phyloP scores from a whole-genome alignment of 2,888 invertebrate species.

The Cosmorhoe ocellata region DNA sequence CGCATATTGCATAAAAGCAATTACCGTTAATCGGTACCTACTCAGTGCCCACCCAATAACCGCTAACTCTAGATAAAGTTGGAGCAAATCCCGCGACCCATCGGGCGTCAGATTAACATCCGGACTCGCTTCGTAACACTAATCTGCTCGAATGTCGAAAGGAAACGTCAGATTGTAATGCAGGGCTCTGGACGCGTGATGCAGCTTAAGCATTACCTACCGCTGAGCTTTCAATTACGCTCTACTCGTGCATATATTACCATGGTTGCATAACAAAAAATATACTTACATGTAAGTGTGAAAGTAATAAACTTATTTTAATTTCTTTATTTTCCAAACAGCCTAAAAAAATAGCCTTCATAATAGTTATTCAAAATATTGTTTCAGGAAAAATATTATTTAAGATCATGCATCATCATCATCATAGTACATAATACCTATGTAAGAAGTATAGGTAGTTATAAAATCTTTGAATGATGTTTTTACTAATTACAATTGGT shows the following conservation, averaged over 20 bases:
- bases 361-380: no score
- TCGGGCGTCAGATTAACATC: constrained; percentile 79
- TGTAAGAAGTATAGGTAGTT: no score
- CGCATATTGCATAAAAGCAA: constrained; percentile 31
- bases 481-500: no score
- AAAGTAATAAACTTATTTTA: no score
- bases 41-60: constrained; percentile 50
- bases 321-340: no score
- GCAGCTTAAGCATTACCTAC: constrained; percentile 69
- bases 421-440: no score
- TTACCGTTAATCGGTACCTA: constrained; percentile 35
- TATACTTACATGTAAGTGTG: no score
- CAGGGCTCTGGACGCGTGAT: constrained; percentile 68
- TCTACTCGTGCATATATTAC: constrained; percentile 31
- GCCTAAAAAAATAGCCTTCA: constrained; percentile 1
- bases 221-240: constrained; percentile 49
- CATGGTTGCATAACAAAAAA: constrained; percentile 14
- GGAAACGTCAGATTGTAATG: constrained; percentile 82
- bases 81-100: constrained; percentile 75
- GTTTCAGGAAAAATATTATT: no score
- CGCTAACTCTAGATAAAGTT: constrained; percentile 73
- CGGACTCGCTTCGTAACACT: constrained; percentile 75
- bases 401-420: no score
- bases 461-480: no score
- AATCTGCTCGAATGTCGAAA: constrained; percentile 82